Base-by-base conservation (phyloP, 2,113 vertebrate genomes). In the Notarius lentiginosus region DNA sequence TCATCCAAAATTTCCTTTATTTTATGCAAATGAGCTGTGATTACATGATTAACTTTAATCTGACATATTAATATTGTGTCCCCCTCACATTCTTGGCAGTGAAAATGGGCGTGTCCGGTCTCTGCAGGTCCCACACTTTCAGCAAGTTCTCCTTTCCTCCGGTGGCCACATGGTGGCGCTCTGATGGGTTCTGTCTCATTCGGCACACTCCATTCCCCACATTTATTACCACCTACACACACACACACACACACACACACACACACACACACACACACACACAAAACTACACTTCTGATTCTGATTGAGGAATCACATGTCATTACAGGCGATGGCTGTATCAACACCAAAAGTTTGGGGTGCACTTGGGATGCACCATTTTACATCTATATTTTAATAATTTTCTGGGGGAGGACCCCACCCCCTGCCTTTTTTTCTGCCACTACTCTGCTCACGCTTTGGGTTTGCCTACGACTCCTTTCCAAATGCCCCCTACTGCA, bases 111-210 rank as follows among this genome's bases (percentile, higher is more conserved):
- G 87, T 91, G 9, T 95, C 93, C 0, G 96, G 95, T 2, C 86
- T 92, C 89, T 97, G 92, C 86, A 98, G 93, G 92, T 98, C 97
- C 97, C 97, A 98, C 18, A 98, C 90, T 92, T 97, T 98, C 53
- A 98, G 92, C 0, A 92, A 92, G 88, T 96, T 98, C 60, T 97
- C 97, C 89, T 96, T 97, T 0, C 97, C 97, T 0, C 96, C 97
- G 0, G 97, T 97, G 2, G 95, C 97, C 14, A 98, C 93, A 5
- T 53, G 4, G 56, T 95, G 87, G 27, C 41, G 91, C 22, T 87
- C 90, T 0, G 53, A 83, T 0, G 94, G 92, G 27, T 94, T 94
- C 90, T 95, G 96, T 2, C 95, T 94, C 97, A 98, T 97, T 84
- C 95, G 89, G 81, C 94, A 94, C 49, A 97, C 95, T 15, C 91